Conservation (phyloP, 2,797 vertebrate genomes). For the Epinephelus malabaricus region DNA sequence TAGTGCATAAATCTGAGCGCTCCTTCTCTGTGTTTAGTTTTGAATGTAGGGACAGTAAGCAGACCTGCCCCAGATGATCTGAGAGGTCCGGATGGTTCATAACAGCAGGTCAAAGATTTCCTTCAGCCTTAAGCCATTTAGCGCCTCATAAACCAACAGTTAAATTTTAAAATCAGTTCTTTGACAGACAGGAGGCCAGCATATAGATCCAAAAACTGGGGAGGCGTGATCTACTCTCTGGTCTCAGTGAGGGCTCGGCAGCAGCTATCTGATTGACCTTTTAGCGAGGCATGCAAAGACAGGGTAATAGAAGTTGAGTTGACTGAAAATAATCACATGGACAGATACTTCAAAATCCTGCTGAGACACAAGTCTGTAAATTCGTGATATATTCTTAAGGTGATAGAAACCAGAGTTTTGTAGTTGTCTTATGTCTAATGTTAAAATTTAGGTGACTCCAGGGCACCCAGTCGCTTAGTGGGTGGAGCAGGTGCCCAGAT, state of each 20-base stretch:
- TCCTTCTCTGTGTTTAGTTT: background rate
- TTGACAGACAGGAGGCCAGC: background rate
- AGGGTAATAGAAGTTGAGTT: background rate
- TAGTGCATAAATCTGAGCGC: background rate
- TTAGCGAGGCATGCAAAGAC: background rate
- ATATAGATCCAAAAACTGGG: background rate
- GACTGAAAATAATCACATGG: background rate
- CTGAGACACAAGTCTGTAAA: background rate
- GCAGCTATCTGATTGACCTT: background rate
- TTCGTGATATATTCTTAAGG: background rate
- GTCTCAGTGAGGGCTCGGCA: background rate
- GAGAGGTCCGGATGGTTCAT: background rate
- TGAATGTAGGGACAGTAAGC: background rate
- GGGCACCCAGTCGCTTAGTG: too few species aligned
- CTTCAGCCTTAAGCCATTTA: background rate
- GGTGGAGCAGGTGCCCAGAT: too few species aligned
- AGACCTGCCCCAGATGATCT: background rate
- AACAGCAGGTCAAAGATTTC: background rate
- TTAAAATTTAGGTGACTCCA: background rate
- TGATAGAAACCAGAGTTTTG: background rate
- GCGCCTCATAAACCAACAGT: background rate
- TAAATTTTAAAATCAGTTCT: too few species aligned
- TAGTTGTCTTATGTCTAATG: background rate
- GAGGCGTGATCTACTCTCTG: background rate
- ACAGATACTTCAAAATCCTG: too few species aligned